phyloP scores from a whole-genome alignment of 64 coral and sea anemone species.

The Astreopora myriophthalma region DNA sequence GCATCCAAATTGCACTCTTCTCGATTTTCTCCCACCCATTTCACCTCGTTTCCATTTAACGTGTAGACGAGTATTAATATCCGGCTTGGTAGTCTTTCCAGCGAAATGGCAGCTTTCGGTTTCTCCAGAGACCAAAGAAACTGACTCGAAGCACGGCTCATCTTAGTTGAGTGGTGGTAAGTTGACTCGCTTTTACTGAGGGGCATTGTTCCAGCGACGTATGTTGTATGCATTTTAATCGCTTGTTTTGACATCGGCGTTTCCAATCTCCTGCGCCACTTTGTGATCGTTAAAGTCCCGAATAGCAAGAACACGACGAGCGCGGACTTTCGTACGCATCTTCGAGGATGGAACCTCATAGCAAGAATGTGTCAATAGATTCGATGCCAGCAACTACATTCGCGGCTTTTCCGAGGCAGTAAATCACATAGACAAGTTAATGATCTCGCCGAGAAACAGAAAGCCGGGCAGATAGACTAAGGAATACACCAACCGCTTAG shows the following conservation, averaged over 20 bases:
- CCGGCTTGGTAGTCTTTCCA: background rate
- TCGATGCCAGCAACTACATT: background rate
- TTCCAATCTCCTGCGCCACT: background rate
- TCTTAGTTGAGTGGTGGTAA: background rate
- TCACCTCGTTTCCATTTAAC: background rate
- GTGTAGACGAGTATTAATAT: background rate
- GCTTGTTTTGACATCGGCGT: background rate
- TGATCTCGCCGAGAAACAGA: background rate
- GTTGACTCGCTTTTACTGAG: background rate
- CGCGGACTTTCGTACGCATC: background rate
- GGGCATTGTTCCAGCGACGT: too few relatives aligned
- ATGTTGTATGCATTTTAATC: too few relatives aligned
- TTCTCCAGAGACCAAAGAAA: background rate
- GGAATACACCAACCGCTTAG: too few relatives aligned
- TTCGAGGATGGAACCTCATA: background rate
- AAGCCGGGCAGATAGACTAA: background rate
- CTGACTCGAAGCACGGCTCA: background rate
- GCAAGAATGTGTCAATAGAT: background rate
- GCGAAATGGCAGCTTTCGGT: background rate
- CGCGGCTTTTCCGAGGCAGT: background rate
- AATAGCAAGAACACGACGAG: background rate
- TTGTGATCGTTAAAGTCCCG: background rate
- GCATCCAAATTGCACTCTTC: background rate
- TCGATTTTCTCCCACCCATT: background rate
- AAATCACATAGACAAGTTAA: background rate